Conservation (phyloP, 2,797 vertebrate species). For the Sparus aurata region DNA sequence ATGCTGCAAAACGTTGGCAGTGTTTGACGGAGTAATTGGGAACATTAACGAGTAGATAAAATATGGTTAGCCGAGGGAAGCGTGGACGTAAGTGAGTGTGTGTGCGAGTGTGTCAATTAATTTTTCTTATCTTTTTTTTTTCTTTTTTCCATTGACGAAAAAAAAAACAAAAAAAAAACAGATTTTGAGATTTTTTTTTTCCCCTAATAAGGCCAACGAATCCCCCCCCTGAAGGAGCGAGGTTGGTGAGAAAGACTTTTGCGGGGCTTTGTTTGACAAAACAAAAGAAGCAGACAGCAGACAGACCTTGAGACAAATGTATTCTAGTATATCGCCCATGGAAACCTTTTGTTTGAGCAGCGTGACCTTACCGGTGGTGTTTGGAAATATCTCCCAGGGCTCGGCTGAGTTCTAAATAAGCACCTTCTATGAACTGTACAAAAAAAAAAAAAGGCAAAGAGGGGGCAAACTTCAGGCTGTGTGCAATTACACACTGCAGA, state of each 20-base stretch:
- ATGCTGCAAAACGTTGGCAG: slow-evolving; percentile 70
- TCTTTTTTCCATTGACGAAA: slow-evolving; percentile 17
- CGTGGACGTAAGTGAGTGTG: slow-evolving; percentile 14
- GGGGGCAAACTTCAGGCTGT: slow-evolving; percentile 61
- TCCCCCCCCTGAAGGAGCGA: slow-evolving; percentile 39
- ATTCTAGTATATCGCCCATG: slow-evolving; percentile 53
- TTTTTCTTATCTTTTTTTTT: too few relatives aligned
- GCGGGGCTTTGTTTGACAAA: slow-evolving; percentile 69
- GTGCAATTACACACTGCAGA: slow-evolving; percentile 67
- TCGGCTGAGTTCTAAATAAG: slow-evolving; percentile 74
- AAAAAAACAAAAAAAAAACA: slow-evolving; percentile 15
- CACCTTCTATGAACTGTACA: slow-evolving; percentile 70
- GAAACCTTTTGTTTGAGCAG: slow-evolving; percentile 74
- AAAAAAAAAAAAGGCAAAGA: slow-evolving; percentile 60
- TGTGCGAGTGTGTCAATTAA: slow-evolving; percentile 58
- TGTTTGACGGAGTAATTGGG: slow-evolving; percentile 84
- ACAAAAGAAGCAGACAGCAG: slow-evolving; percentile 74
- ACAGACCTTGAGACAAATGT: slow-evolving; percentile 74
- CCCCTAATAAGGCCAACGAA: slow-evolving; percentile 59
- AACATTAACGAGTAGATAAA: slow-evolving; percentile 83
- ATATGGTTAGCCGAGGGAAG: slow-evolving; percentile 69
- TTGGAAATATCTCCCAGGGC: slow-evolving; percentile 68
- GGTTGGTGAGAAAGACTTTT: slow-evolving; percentile 45
- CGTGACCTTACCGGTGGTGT: slow-evolving; percentile 57
- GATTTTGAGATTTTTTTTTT: slow-evolving; percentile 54